These are phyloP conservation scores for Bibio marci DNA, from an alignment of 2,888 invertebrate species.

Conservation along the genomic window DNA sequence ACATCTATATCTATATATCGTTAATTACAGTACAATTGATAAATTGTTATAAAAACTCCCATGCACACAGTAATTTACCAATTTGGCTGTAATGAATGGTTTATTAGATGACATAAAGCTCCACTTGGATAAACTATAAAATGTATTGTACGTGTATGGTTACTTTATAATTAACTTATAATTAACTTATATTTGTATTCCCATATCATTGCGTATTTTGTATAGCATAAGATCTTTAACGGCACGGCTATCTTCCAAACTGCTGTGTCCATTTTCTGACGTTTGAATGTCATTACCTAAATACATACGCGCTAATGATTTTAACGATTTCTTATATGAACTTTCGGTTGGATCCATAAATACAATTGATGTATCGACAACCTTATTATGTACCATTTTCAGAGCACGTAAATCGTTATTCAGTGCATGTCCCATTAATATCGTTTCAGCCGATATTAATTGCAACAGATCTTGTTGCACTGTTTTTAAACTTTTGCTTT, in stretches of 20 bases:
- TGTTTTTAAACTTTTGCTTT: constrained; percentile 51
- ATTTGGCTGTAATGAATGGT: too few species aligned
- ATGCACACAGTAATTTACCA: too few species aligned
- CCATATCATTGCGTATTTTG: too few species aligned
- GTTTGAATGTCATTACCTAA: constrained; percentile 71
- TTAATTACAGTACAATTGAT: too few species aligned
- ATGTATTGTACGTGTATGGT: too few species aligned
- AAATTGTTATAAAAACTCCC: too few species aligned
- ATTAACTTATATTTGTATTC: too few species aligned
- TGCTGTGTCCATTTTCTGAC: constrained; percentile 64
- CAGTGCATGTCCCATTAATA: constrained; percentile 87
- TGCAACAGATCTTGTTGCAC: constrained; percentile 75
- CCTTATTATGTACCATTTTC: constrained; percentile 61
- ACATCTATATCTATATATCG: too few species aligned
- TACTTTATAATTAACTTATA: too few species aligned
- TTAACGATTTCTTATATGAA: constrained; percentile 59
- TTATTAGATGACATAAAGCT: too few species aligned
- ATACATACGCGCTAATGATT: constrained; percentile 51
- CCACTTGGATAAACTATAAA: too few species aligned
- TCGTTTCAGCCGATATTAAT: constrained; percentile 64
- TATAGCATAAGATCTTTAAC: too few species aligned
- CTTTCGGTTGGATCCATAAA: constrained; percentile 62
- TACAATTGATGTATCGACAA: constrained; percentile 78
- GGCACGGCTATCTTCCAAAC: constrained; percentile 80
- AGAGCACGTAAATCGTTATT: constrained; percentile 86